Conservation (phyloP, 1,140 invertebrate genomes). For the Asobara japonica region DNA sequence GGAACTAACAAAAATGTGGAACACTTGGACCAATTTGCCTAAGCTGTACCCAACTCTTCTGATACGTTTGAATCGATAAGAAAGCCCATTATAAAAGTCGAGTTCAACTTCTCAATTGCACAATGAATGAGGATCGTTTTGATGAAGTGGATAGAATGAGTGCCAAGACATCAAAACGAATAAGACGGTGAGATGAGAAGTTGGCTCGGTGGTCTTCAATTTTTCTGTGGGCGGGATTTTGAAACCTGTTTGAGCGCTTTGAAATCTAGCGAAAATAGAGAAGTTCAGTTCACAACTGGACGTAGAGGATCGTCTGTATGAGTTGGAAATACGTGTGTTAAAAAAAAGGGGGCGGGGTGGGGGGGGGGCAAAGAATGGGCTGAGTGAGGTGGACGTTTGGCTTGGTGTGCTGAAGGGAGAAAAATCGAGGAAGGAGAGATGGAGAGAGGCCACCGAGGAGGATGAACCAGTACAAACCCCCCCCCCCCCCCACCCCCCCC, state of each 20-base stretch:
- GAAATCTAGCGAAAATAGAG: constrained; percentile 62
- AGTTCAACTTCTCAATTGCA: neutral
- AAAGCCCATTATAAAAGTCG: too few species aligned
- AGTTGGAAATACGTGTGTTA: constrained; percentile 31
- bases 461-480: constrained; percentile 16
- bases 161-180: constrained; percentile 18
- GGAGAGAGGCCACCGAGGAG: constrained; percentile 48
- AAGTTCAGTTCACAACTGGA: constrained; percentile 52
- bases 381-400: constrained; percentile 33
- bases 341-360: constrained; percentile 29
- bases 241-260: constrained; percentile 66
- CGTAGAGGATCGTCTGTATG: constrained; percentile 39
- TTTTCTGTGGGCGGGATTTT: constrained; percentile 66
- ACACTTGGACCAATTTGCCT: too few species aligned
- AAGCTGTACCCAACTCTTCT: too few species aligned
- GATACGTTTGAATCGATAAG: too few species aligned
- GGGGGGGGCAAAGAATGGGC: constrained; percentile 29
- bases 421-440: constrained; percentile 41
- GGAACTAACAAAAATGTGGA: too few species aligned
- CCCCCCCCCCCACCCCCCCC: too few species aligned
- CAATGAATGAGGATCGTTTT: neutral
- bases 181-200: constrained; percentile 23
- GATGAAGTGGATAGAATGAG: neutral
- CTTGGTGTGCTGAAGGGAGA: constrained; percentile 32
- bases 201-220: constrained; percentile 44